phyloP scores from a whole-genome alignment of 2,888 invertebrate species.

The Leucozona laternaria region DNA sequence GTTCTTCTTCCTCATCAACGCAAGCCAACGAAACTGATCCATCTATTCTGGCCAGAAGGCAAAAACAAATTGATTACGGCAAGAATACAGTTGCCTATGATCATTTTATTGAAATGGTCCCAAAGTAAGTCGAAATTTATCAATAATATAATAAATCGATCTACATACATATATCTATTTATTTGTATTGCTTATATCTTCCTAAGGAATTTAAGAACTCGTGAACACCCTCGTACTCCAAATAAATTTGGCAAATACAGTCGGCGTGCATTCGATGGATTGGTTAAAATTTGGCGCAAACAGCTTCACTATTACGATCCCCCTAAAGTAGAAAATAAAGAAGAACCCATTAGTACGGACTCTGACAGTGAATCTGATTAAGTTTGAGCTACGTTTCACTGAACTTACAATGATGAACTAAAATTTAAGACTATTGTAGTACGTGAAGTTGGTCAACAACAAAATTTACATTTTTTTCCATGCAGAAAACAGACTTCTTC shows the following conservation, averaged over 20 bases:
- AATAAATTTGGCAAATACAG: constrained; percentile 94
- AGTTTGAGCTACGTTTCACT: not conserved
- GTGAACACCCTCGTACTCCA: constrained; percentile 94
- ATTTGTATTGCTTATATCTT: not conserved
- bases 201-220: constrained; percentile 86
- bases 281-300: constrained; percentile 94
- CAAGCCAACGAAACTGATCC: constrained; percentile 88
- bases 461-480: not conserved
- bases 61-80: constrained; percentile 97
- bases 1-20: constrained; percentile 79
- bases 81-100: constrained; percentile 96
- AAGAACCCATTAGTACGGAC: constrained; percentile 39
- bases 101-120: constrained; percentile 88
- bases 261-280: constrained; percentile 95
- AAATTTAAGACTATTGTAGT: not conserved
- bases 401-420: not conserved
- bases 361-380: constrained; percentile 66
- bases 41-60: constrained; percentile 89
- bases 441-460: not conserved
- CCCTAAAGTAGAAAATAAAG: constrained; percentile 78
- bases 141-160: too few species aligned
- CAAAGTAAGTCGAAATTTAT: constrained; percentile 86
- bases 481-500: not conserved
- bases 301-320: constrained; percentile 92
- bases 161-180: not conserved